A percentile compares a stretch with the other conserved stretches of the same genome.
These are phyloP conservation scores for Sinella curviseta DNA, from an alignment of 1,140 invertebrate species.

Conservation along the genomic window DNA sequence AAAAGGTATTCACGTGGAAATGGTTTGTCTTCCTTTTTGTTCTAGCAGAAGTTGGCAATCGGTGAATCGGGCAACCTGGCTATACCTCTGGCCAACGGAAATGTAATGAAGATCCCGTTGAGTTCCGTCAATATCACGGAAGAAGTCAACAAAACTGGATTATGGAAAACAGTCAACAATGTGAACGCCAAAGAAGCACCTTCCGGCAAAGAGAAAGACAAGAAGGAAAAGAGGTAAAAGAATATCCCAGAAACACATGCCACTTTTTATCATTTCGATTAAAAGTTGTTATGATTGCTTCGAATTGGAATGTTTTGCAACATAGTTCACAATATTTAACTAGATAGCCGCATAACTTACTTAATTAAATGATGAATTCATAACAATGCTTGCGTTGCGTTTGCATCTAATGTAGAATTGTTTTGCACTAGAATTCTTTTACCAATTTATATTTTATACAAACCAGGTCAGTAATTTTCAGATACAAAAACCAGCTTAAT, in stretches of 20 bases:
- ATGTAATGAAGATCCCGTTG: constrained; percentile 87
- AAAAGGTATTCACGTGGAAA: too few species aligned
- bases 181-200: constrained; percentile 56
- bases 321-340: too few species aligned
- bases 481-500: too few species aligned
- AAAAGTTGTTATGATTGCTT: constrained; percentile 8
- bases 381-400: too few species aligned
- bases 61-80: constrained; percentile 69
- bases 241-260: neutral
- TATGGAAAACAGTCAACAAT: constrained; percentile 89
- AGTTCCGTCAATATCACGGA: constrained; percentile 88
- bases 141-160: constrained; percentile 87
- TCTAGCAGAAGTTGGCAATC: constrained; percentile 47
- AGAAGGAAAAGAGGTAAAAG: constrained; percentile 52
- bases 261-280: neutral
- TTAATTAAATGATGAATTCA: too few species aligned
- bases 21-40: too few species aligned
- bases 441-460: too few species aligned
- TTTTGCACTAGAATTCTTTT: too few species aligned
- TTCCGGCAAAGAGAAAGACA: constrained; percentile 46
- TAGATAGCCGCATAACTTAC: too few species aligned
- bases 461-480: too few species aligned
- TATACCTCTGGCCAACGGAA: constrained; percentile 85
- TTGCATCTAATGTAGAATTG: too few species aligned
- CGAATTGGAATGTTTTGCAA: too few species aligned